A percentile compares a stretch with the other conserved stretches of the same genome.
Conservation (phyloP, 2,113 vertebrate species). For the Mus spicilegus region DNA sequence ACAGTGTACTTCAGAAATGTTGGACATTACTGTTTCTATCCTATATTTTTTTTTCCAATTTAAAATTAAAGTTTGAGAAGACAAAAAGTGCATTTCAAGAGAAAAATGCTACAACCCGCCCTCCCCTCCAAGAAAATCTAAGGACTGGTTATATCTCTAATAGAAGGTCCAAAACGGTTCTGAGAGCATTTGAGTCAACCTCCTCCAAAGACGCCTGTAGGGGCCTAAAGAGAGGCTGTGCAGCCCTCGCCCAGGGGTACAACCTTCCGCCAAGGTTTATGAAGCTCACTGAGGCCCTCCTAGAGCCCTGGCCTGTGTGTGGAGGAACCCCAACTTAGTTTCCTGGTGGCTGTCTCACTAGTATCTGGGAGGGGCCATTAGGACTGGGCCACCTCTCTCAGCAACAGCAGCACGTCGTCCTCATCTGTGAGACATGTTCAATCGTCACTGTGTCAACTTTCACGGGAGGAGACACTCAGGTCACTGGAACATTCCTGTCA, state of each 20-base stretch:
- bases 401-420: not conserved
- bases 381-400: not conserved
- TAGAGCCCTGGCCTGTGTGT: no score
- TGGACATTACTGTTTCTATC: not conserved
- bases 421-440: not conserved
- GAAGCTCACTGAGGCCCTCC: not conserved
- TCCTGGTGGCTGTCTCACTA: not conserved
- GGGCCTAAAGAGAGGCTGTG: not conserved
- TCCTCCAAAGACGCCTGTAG: not conserved
- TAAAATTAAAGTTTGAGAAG: not conserved
- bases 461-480: slow-evolving; percentile 15
- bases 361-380: not conserved
- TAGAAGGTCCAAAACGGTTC: not conserved
- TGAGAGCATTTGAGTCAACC: not conserved
- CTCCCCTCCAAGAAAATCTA: not conserved
- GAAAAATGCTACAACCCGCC: not conserved
- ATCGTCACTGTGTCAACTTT: not conserved
- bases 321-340: not conserved
- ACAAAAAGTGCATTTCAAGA: not conserved
- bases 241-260: fast-evolving
- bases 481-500: slow-evolving; percentile 26
- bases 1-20: not conserved
- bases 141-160: not conserved
- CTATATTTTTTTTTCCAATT: not conserved
- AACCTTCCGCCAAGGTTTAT: no score